phyloP scores from a whole-genome alignment of 2,113 vertebrate species.

The Axis porcinus region DNA sequence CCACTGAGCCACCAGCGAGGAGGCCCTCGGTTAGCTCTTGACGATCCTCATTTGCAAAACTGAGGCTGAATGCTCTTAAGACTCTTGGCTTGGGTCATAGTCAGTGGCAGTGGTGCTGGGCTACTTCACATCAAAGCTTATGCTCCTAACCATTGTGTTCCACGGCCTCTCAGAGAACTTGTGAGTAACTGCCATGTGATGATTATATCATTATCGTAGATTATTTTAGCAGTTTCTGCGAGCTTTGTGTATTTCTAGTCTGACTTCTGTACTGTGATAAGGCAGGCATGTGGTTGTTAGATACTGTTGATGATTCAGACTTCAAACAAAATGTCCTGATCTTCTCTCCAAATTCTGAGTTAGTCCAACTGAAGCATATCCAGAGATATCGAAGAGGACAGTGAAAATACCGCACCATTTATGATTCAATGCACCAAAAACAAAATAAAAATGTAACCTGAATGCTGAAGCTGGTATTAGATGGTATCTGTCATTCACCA shows the following conservation, averaged over 20 bases:
- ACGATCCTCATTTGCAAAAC: neutral
- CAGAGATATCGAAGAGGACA: neutral
- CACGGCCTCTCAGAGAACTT: neutral
- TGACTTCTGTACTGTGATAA: conserved; percentile 57
- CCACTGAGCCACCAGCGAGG: neutral
- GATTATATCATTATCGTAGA: conserved; percentile 25
- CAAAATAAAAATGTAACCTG: neutral
- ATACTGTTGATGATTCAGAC: conserved; percentile 42
- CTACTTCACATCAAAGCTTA: neutral
- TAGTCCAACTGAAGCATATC: neutral
- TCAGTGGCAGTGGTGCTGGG: neutral
- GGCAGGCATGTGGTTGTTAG: conserved; percentile 34
- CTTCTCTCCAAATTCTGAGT: neutral
- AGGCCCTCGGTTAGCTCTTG: neutral
- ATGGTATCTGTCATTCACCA: neutral
- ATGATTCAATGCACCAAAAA: neutral
- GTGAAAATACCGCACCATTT: neutral
- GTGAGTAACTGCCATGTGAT: conserved; percentile 39
- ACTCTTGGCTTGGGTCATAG: neutral
- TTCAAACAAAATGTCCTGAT: neutral
- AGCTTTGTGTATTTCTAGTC: neutral
- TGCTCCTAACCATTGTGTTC: neutral
- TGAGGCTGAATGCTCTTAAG: neutral
- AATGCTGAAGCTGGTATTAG: neutral
- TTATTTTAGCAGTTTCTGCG: conserved; percentile 22